Evolutionary conservation across 2,113 vertebrate species (phyloP), one percentile per base, ranked within the genome.

Genomic region (Ochotona princeps): DNA sequence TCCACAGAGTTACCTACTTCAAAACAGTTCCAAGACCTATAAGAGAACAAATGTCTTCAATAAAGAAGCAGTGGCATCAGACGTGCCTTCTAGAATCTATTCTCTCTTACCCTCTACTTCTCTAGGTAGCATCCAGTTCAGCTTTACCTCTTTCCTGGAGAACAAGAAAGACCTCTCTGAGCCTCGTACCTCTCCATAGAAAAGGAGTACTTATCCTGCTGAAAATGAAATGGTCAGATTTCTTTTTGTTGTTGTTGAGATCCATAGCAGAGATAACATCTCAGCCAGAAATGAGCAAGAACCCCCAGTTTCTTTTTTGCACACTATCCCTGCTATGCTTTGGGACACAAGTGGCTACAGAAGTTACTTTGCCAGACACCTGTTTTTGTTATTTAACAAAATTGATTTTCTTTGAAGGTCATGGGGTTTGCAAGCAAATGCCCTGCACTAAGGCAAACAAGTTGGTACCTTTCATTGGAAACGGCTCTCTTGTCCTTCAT

Each of bases 401-500:
- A 97, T 97, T 97, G 92, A 65, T 81, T 96, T 92, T 96, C 92
- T 96, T 97, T 97, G 97, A 95, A 80, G 97, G 97, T 91, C 66
- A 94, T 95, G 63, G 93, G 32, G 95, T 95, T 95, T 72, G 7
- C 61, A 66, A 93, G 82, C 91, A 97, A 98, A 95, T 98, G 97
- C 91, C 97, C 95, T 97, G 93, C 80, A 96, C 98, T 98, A 97
- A 97, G 97, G 97, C 96, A 97, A 95, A 97, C 97, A 96, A 85
- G 97, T 98, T 97, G 97, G 87, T 94, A 96, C 93, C 97, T 97
- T 96, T 96, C 95, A 95, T 87, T 96, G 89, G 76, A 94, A 95
- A 96, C 96, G 97, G 95, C 94, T 95, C 95, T 79, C 81, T 95
- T 82, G 90, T 94, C 72, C 23, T 89, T 61, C 91, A 93, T 96